A percentile compares a stretch with the other conserved stretches of the same genome.
Evolutionary conservation across 2,797 vertebrate genomes (phyloP).

Genomic region (Adrianichthys oophorus): DNA sequence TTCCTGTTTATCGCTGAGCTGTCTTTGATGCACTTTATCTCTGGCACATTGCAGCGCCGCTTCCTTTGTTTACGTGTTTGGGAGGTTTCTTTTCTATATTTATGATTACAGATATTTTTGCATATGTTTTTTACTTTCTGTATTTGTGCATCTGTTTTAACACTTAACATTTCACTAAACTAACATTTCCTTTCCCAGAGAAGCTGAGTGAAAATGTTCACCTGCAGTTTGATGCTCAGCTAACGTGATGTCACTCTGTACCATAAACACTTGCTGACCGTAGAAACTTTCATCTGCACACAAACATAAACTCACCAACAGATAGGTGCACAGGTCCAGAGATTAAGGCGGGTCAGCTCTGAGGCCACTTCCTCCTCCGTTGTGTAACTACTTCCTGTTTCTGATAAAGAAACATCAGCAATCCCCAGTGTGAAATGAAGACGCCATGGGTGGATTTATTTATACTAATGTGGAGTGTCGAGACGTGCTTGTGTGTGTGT

Average conservation of each 20-base stretch:
- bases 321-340: slow-evolving; percentile 24
- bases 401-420: slow-evolving; percentile 66
- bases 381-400: slow-evolving; percentile 76
- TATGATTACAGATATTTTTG: not conserved
- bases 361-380: slow-evolving; percentile 59
- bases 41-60: slow-evolving; percentile 37
- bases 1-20: slow-evolving; percentile 69
- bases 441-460: slow-evolving; percentile 16
- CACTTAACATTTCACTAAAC: no score
- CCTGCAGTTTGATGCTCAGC: no score
- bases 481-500: not conserved
- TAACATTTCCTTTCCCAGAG: no score
- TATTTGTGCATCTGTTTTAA: not conserved
- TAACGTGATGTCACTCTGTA: slow-evolving; percentile 17
- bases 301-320: slow-evolving; percentile 25
- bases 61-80: slow-evolving; percentile 46
- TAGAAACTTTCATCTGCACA: slow-evolving; percentile 24
- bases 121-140: not conserved
- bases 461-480: slow-evolving; percentile 6
- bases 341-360: slow-evolving; percentile 27
- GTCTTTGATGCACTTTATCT: slow-evolving; percentile 67
- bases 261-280: slow-evolving; percentile 49
- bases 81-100: not conserved
- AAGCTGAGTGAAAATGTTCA: no score
- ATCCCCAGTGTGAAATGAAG: slow-evolving; percentile 35